A percentile compares a stretch with the other conserved stretches of the same genome.
These are phyloP conservation scores for Eupithecia subumbrata DNA, from an alignment of 2,888 invertebrate genomes.

Conservation along the genomic window DNA sequence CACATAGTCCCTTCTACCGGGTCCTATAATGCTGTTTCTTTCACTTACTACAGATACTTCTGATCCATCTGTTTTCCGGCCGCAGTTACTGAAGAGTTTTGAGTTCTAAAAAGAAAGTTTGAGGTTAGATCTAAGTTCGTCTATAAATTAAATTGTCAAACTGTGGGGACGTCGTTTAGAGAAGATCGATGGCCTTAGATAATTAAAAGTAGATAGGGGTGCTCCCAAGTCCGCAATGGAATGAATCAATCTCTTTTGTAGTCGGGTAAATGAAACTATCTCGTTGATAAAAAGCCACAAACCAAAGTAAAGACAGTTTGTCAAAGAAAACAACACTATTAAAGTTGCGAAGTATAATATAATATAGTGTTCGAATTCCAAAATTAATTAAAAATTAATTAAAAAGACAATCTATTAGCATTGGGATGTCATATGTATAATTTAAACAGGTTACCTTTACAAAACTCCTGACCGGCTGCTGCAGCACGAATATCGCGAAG, in stretches of 20 bases:
- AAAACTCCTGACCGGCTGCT: constrained; percentile 72
- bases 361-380: background rate
- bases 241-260: background rate
- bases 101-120: constrained; percentile 57
- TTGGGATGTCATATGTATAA: too few relatives aligned
- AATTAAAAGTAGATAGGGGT: constrained; percentile 10
- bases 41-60: constrained; percentile 78
- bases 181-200: constrained; percentile 15
- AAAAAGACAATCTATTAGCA: background rate
- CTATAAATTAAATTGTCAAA: constrained; percentile 31
- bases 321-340: background rate
- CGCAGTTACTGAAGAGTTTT: constrained; percentile 67
- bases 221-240: background rate
- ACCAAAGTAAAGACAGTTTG: background rate
- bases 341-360: background rate
- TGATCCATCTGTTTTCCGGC: constrained; percentile 72
- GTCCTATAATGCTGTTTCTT: constrained; percentile 72
- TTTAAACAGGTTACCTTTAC: constrained; percentile 57
- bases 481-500: constrained; percentile 85
- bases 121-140: constrained; percentile 29
- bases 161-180: constrained; percentile 9
- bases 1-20: constrained; percentile 74
- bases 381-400: too few relatives aligned
- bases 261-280: background rate
- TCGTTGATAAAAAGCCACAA: background rate